Evolutionary conservation across 2,113 vertebrate genomes (phyloP), one percentile per base, ranked within the genome.

Genomic region (Channa argus): DNA sequence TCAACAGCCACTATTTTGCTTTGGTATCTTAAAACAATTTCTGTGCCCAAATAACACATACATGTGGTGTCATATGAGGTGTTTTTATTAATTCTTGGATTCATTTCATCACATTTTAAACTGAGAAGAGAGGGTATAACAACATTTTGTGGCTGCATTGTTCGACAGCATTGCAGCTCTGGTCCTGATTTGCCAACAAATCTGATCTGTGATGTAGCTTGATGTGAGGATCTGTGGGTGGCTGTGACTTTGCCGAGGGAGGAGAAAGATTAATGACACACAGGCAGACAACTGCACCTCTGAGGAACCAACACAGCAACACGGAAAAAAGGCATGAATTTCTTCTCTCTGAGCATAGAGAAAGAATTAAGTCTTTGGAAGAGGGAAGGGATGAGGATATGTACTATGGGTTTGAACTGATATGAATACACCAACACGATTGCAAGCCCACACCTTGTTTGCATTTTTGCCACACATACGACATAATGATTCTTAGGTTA

Each of bases 231-330:
- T 80, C 71, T 74, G 74, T 83, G 80, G 82, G 80, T 74, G 78
- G 75, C 33, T 80, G 67, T 59, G 74, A 69, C 47, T 80, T 67
- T 1, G 63, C 71, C 8, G 43, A 80, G 60, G 67, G 79, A 75
- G 82, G 73, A 76, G 71, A 70, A 58, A 83, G 66, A 82, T 86
- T 84, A 77, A 79, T 90, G 74, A 75, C 78, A 86, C 58, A 63
- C 59, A 74, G 69, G 77, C 62, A 77, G 83, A 81, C 74, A 81
- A 73, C 74, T 79, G 71, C 60, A 78, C 63, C 75, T 55, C 47
- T 1, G 34, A 82, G 80, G 74, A 55, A 66, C 45, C 8, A 7
- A 77, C 14, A 63, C 36, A 50, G 45, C 33, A 38, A 56, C 53
- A 24, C 34, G 67, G 46, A 63, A 54, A 81, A 63, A 44, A 71